A percentile compares a stretch with the other conserved stretches of the same genome.
phyloP scores from a whole-genome alignment of 2,113 vertebrate species.

The Dipodomys ordii region DNA sequence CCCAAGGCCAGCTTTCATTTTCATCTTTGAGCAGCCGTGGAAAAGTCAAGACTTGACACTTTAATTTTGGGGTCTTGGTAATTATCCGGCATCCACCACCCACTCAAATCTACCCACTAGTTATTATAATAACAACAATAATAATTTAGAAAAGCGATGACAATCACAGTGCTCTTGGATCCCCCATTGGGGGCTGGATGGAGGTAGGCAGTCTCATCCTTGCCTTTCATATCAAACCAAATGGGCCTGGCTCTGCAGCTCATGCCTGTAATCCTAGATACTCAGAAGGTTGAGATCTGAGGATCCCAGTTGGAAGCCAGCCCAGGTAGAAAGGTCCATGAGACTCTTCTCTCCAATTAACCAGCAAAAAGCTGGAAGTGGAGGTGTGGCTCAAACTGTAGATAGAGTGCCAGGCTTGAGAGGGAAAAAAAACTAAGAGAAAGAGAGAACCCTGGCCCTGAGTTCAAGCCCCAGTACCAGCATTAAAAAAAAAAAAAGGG shows the following conservation, averaged over 20 bases:
- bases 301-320: no score
- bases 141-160: conserved; percentile 76
- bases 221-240: not conserved
- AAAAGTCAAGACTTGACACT: conserved; percentile 70
- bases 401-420: no score
- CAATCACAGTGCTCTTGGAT: conserved; percentile 26
- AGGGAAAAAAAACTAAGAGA: no score
- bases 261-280: no score
- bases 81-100: conserved; percentile 78
- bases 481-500: no score
- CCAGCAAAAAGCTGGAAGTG: no score
- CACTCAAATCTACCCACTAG: conserved; percentile 77
- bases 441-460: no score
- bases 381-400: no score
- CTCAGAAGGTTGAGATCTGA: no score
- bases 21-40: conserved; percentile 65
- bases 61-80: conserved; percentile 81
- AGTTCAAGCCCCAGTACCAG: no score
- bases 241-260: not conserved
- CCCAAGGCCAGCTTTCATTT: conserved; percentile 70
- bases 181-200: not conserved
- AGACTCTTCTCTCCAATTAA: no score
- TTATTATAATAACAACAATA: conserved; percentile 83
- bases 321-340: no score
- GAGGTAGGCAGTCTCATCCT: not conserved